These are phyloP conservation scores for Temnopleurus reevesii DNA, from an alignment of 53 echinoderm and acorn worm genomes.

Conservation along the genomic window DNA sequence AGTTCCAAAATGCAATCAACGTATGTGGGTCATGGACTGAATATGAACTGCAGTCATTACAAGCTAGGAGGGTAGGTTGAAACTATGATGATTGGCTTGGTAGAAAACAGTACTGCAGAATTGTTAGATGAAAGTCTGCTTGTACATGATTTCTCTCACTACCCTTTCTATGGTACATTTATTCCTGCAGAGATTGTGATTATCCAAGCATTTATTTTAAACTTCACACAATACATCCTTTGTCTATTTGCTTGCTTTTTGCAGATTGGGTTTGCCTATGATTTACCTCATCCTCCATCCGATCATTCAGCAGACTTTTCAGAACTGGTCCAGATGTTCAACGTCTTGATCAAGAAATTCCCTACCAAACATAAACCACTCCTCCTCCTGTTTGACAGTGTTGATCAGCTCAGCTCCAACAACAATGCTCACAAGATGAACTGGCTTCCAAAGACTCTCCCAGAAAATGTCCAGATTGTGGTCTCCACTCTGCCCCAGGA, in stretches of 20 bases:
- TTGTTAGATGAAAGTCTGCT: too few species aligned
- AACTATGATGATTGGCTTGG: too few species aligned
- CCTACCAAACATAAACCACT: constrained; percentile 71
- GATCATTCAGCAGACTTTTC: constrained; percentile 71
- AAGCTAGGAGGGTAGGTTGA: too few species aligned
- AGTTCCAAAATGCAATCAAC: too few species aligned
- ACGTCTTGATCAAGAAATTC: constrained; percentile 52
- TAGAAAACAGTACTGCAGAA: too few species aligned
- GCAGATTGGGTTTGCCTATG: constrained; percentile 86
- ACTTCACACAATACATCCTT: too few species aligned
- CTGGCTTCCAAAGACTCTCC: constrained; percentile 77
- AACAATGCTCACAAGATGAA: constrained; percentile 90
- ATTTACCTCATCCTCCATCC: constrained; percentile 53
- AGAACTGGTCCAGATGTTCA: constrained; percentile 75
- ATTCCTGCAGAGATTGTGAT: too few species aligned
- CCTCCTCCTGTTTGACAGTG: constrained; percentile 81
- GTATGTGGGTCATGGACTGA: too few species aligned
- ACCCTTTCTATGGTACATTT: too few species aligned
- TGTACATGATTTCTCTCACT: too few species aligned
- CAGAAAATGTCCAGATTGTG: constrained; percentile 60
- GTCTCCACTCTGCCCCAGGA: constrained; percentile 81
- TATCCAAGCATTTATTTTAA: too few species aligned
- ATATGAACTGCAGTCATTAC: too few species aligned
- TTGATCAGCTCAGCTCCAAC: constrained; percentile 78
- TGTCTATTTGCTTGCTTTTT: not conserved